phyloP scores from a whole-genome alignment of 2,888 invertebrate genomes.

The Leucophenga maculata region DNA sequence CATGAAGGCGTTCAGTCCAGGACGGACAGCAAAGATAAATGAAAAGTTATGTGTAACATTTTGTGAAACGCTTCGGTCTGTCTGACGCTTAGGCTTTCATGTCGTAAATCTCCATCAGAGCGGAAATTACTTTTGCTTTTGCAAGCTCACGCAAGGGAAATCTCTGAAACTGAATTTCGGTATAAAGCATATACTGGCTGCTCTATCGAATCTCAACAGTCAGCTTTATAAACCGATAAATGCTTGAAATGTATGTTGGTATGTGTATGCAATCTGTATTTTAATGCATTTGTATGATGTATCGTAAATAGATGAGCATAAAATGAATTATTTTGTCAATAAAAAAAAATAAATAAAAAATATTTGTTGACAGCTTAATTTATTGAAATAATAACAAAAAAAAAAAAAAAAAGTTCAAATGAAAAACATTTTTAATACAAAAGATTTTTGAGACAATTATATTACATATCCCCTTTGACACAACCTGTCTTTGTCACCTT shows the following conservation, averaged over 20 bases:
- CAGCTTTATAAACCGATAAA: not conserved
- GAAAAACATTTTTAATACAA: conserved; percentile 9
- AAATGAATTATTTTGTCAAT: conserved; percentile 25
- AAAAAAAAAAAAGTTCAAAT: conserved; percentile 2
- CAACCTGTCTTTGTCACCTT: too few relatives aligned
- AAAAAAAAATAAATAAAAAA: conserved; percentile 34
- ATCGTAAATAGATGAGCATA: too few relatives aligned
- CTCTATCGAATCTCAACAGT: too few relatives aligned
- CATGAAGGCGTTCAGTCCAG: too few relatives aligned
- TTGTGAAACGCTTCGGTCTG: conserved; percentile 38
- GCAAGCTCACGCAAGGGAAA: conserved; percentile 15
- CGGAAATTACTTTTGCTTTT: conserved; percentile 53
- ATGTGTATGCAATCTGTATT: not conserved
- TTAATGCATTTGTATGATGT: not conserved
- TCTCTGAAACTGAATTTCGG: too few relatives aligned
- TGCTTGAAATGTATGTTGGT: not conserved
- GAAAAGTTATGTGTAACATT: conserved; percentile 41
- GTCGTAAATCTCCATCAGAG: conserved; percentile 67
- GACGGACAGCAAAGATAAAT: conserved; percentile 7
- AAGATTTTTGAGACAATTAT: too few relatives aligned
- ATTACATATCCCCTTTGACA: too few relatives aligned
- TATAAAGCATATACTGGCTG: too few relatives aligned
- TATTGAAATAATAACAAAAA: conserved; percentile 37
- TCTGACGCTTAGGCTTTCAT: conserved; percentile 48
- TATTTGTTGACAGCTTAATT: conserved; percentile 64